Base-by-base conservation (phyloP, 2,113 vertebrate species). In the Ariopsis seemanni region DNA sequence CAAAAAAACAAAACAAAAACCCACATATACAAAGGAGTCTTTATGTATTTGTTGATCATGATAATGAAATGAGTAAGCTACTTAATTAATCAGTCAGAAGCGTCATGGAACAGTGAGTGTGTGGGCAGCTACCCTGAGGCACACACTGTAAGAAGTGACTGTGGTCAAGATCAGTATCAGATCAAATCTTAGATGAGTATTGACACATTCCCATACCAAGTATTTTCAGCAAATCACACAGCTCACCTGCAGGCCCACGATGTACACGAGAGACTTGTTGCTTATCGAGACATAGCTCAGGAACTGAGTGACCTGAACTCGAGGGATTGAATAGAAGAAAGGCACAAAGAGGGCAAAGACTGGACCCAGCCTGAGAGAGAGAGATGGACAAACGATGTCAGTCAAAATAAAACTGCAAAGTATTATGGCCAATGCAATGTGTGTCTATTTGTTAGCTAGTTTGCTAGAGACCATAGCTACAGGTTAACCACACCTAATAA, bases 261-360 rank as follows among this genome's bases (percentile, higher is more conserved):
- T 95, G 93, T 99, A 99, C 92, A 99, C 96, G 91, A 99, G 91
- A 48, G 98, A 97, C 93, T 99, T 99, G 96, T 99, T 99, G 90
- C 97, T 99, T 95, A 99, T 96, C 90, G 96, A 95, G 92, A 99
- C 94, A 48, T 96, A 95, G 57, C 97, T 97, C 92, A 99, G 93
- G 83, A 99, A 93, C 91, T 97, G 97, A 81, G 97, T 97, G 93
- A 99, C 96, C 42, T 97, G 97, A 88, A 99, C 95, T 91, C 94
- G 96, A 82, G 98, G 98, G 92, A 99, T 96, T 87, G 97, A 97
- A 89, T 91, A 92, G 94, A 97, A 98, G 96, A 99, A 99, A 91
- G 98, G 98, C 94, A 99, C 97, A 93, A 98, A 99, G 60, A 99
- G 93, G 25, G 97, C 96, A 91, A 99, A 99, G 88, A 99, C 95